A percentile compares a stretch with the other conserved stretches of the same genome.
Conservation (phyloP, 2,113 vertebrate genomes). For the Speoplatyrhinus poulsoni region DNA sequence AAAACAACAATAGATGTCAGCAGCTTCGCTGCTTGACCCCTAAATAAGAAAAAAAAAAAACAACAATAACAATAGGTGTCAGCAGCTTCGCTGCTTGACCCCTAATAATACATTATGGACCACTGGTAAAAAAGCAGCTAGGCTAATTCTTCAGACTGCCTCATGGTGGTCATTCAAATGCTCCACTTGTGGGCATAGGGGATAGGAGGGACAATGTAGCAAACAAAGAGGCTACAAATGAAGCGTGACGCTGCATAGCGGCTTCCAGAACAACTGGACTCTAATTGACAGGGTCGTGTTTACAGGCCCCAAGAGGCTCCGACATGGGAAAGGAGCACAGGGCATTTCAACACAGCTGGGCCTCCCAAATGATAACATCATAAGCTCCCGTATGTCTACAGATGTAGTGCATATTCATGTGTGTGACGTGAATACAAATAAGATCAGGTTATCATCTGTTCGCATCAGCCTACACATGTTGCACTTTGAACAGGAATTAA, state of each 20-base stretch:
- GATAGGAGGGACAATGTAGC: constrained; percentile 8
- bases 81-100: no score
- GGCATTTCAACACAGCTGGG: constrained; percentile 45
- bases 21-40: no score
- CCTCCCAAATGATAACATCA: constrained; percentile 1
- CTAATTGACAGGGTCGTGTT: constrained; percentile 45
- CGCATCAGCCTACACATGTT: not conserved
- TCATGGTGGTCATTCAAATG: constrained; percentile 32
- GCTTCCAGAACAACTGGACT: constrained; percentile 41
- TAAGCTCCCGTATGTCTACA: constrained; percentile 6
- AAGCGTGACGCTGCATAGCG: constrained; percentile 32
- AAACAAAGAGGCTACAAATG: constrained; percentile 37
- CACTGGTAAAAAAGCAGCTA: constrained; percentile 25
- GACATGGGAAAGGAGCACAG: constrained; percentile 33
- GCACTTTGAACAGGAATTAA: not conserved
- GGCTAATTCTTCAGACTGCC: constrained; percentile 28
- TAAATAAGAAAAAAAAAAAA: no score
- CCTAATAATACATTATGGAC: constrained; percentile 8
- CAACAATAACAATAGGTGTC: no score
- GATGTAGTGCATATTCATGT: constrained; percentile 1
- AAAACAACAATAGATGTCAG: no score
- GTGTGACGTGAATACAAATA: constrained; percentile 1
- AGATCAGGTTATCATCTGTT: not conserved
- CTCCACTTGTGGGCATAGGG: constrained; percentile 25
- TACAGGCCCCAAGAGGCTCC: constrained; percentile 35